A percentile compares a stretch with the other conserved stretches of the same genome.
Evolutionary conservation across 2,797 vertebrate genomes (phyloP).

Genomic region (Sebastolobus altivelis): DNA sequence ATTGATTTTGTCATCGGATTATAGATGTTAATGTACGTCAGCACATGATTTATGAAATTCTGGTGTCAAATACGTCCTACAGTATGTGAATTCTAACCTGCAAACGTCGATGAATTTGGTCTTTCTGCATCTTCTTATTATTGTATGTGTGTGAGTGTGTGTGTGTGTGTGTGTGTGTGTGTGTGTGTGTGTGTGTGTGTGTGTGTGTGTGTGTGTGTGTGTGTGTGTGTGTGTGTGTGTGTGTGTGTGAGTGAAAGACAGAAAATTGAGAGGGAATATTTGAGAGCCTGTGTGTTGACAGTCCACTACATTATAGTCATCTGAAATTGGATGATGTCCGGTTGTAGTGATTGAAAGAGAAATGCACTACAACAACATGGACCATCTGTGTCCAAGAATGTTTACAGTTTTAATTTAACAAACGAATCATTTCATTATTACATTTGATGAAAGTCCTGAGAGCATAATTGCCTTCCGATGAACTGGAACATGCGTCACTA

Average conservation of each 20-base stretch:
- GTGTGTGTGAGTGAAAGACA: too few relatives aligned
- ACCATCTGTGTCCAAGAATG: not conserved
- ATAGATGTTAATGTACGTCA: not conserved
- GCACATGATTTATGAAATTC: not conserved
- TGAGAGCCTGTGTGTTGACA: not conserved
- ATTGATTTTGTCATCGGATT: not conserved
- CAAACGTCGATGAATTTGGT: not conserved
- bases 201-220: not conserved
- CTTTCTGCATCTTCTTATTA: not conserved
- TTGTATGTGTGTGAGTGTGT: not conserved
- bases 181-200: not conserved
- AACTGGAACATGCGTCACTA: slow-evolving; percentile 2
- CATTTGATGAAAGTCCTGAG: not conserved
- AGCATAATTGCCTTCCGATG: not conserved
- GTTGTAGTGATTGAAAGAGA: not conserved
- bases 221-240: not conserved
- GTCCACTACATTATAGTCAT: not conserved
- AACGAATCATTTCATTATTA: slow-evolving; percentile 1
- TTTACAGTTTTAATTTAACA: slow-evolving; percentile 6
- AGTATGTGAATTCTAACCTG: not conserved
- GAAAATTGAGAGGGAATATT: not conserved
- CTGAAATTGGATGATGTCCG: not conserved
- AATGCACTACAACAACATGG: not conserved
- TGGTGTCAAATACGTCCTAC: not conserved
- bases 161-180: not conserved